Percentiles rank a stretch among this genome's conserved stretches.
Evolutionary conservation across 2,797 vertebrate genomes (phyloP).

Genomic region (Bothrops alternatus): DNA sequence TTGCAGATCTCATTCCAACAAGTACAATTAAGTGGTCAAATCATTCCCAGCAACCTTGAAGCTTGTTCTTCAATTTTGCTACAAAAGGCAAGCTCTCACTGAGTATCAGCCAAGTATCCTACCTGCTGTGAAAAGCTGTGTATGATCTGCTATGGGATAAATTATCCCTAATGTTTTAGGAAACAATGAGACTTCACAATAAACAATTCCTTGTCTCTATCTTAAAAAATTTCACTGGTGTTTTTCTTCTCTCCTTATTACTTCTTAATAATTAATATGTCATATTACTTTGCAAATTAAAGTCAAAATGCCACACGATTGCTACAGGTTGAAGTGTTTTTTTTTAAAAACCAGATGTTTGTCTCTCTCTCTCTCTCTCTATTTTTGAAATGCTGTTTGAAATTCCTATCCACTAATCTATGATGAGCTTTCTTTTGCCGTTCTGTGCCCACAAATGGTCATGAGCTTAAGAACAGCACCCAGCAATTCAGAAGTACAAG

Average conservation of each 20-base stretch:
- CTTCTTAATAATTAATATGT: background rate
- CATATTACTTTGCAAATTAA: background rate
- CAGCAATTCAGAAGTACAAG: background rate
- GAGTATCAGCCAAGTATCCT: background rate
- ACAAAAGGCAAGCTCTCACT: background rate
- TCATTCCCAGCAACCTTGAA: background rate
- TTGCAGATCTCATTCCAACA: background rate
- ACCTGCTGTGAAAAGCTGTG: background rate
- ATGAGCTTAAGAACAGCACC: background rate
- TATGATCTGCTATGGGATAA: background rate
- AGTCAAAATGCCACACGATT: background rate
- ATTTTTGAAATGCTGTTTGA: background rate
- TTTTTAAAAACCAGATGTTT: background rate
- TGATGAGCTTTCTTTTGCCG: background rate
- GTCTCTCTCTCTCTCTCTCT: background rate
- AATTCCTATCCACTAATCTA: background rate
- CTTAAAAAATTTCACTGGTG: background rate
- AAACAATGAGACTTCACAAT: background rate
- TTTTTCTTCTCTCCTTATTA: background rate
- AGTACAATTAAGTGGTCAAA: background rate
- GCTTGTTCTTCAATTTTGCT: background rate
- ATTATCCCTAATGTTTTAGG: background rate
- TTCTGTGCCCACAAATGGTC: background rate
- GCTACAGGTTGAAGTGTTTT: background rate
- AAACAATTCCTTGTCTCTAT: background rate